Evolutionary conservation across 2,888 invertebrate genomes (phyloP).

Genomic region (Lycocerus yunnanus): DNA sequence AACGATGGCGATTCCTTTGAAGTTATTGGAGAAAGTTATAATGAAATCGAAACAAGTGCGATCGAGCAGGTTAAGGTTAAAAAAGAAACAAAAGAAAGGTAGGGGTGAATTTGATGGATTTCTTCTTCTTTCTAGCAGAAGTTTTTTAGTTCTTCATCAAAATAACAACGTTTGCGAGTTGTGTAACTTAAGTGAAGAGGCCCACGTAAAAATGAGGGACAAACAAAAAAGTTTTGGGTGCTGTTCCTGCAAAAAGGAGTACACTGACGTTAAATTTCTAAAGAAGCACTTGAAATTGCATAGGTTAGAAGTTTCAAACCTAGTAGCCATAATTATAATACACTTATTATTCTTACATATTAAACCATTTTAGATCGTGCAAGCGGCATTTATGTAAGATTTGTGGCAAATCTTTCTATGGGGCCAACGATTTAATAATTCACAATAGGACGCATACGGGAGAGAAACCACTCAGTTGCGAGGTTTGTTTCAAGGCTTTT

Average conservation of each 20-base stretch:
- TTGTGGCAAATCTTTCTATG: constrained; percentile 45
- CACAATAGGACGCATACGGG: constrained; percentile 46
- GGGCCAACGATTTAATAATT: constrained; percentile 41
- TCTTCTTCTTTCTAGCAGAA: not conserved
- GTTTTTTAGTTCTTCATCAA: not conserved
- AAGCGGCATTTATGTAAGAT: constrained; percentile 40
- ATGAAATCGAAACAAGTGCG: not conserved
- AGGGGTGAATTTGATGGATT: not conserved
- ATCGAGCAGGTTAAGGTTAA: not conserved
- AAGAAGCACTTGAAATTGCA: constrained; percentile 40
- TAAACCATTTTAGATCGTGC: constrained; percentile 24
- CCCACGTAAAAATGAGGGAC: constrained; percentile 35
- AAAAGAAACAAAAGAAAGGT: not conserved
- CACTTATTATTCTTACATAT: too few relatives aligned
- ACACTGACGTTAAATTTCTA: constrained; percentile 33
- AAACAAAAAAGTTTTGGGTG: constrained; percentile 35
- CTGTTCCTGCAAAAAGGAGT: constrained; percentile 38
- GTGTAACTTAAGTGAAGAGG: constrained; percentile 15
- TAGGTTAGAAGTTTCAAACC: constrained; percentile 35
- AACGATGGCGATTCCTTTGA: not conserved
- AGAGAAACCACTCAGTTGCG: constrained; percentile 44
- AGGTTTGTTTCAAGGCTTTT: constrained; percentile 42
- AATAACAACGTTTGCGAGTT: not conserved
- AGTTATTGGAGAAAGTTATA: not conserved
- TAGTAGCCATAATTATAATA: too few relatives aligned